Base-by-base conservation (phyloP, 1,140 invertebrate genomes). In the Lepidurus packardi region DNA sequence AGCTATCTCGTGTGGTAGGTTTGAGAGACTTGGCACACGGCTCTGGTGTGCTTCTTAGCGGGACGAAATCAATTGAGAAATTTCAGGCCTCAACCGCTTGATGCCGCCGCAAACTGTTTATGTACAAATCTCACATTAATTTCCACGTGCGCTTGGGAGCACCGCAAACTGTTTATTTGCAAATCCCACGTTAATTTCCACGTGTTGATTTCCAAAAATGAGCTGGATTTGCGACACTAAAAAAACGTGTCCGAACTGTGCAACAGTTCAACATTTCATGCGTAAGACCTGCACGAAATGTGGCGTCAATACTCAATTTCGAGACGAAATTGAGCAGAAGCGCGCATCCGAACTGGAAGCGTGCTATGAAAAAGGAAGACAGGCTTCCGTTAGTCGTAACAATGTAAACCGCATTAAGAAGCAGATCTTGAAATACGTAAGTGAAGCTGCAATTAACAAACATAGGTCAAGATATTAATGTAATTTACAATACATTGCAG, bases 171-270 rank as follows among this genome's bases (percentile, higher is more conserved):
- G 45, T 47, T 47, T 47, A 16, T 47, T 1, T 47, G 16, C 45
- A 47, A 47, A 16, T 47, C 45, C 45, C 25, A 47, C 45, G 45
- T 47, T 47, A 47, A 47, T 47, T 47, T 47, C 16, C 45, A 47
- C 45, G 45, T 47, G 45, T 16, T 25, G 45, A 47, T 47, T 47
- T 47, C 45, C 45, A 47, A 47, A 47, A 1, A 47, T 47, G 45
- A 47, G 45, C 45, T 47, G 45, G 45, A 47, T 47, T 47, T 47
- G 45, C 16, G 45, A 47, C 45, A 47, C 45, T 47, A 47, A 47
- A 47, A 47, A 16, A 47, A 16, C 45, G 9, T 47, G 45, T 47
- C 45, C 45, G 16, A 47, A 47, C 9, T 47, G 45, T 47, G 16
- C 45, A 16, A 47, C 45, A 47, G 16, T 47, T 47, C 45, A 47